Evolutionary conservation across 92 coral and sea anemone species (phyloP), one percentile per base, ranked within the genome.

Genomic region (Paramuricea clavata): DNA sequence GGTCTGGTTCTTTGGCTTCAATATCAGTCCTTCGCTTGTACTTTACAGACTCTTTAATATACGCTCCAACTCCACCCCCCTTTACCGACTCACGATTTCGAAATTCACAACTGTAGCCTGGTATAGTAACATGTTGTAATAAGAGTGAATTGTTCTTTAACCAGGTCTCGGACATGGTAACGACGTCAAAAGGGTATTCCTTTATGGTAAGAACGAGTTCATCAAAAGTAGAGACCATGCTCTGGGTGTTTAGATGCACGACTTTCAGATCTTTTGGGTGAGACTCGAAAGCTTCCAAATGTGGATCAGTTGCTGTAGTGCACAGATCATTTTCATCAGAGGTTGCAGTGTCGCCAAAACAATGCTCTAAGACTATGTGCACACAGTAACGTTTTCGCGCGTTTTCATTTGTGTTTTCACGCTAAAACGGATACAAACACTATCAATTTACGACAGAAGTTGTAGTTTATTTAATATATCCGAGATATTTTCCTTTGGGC

Each of bases 31-130:
- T 10, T 30, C 70, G 26, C 30, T 78, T 78, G 47, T 10, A 78
- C 0, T 52, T 52, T 1, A 54, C 26, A 6, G 68, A 60, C 13
- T 73, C 78, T 27, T 26, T 60, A 3, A 60, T 5, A 60, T 60
- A 60, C 7, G 15, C 33, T n/a, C 68, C 68, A 5, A 60, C 68
- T 10, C 70, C 83, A 17, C 83, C 83, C 6, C 83, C 83, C 23
- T 16, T 36, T 25, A 81, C 39, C 3, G 17, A 21, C 19, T 81
- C 44, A 5, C 75, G 34, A 41, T 42, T 81, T 15, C 86, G 65
- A 81, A 81, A 42, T 4, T 26, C 65, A 22, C 54, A 23, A 25
- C 43, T 13, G 41, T 81, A 81, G 5, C 76, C 77, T 0, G 86
- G 77, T 30, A 43, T 81, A 16, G 65, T 81, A 0, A 81, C 86